Conservation (phyloP, 2,113 vertebrate genomes). For the Syngnathus typhle region DNA sequence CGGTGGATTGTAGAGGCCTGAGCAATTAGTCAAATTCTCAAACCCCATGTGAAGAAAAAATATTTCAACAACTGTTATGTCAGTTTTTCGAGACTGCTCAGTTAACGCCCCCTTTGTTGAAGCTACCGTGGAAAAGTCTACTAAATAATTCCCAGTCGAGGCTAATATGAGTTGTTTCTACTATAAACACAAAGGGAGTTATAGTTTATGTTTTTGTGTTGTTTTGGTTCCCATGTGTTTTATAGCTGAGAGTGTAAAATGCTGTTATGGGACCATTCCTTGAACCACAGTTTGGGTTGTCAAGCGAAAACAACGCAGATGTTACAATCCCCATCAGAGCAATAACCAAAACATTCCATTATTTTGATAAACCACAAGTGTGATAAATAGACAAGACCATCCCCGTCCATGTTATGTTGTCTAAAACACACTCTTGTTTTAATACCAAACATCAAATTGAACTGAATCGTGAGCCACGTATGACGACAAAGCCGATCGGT, state of each 20-base stretch:
- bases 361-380: slow-evolving; percentile 14
- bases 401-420: slow-evolving; percentile 8
- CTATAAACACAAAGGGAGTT: slow-evolving; percentile 29
- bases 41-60: not conserved
- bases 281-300: not conserved
- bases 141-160: not conserved
- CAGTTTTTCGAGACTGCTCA: not conserved
- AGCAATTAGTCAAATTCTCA: too few species aligned
- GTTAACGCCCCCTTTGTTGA: not conserved
- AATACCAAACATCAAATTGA: slow-evolving; percentile 17
- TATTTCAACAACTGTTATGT: not conserved
- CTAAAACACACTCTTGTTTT: slow-evolving; percentile 19
- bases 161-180: slow-evolving; percentile 34
- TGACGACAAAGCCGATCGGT: not conserved
- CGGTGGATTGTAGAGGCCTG: not conserved
- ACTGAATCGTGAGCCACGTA: not conserved
- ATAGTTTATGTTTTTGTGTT: slow-evolving; percentile 4
- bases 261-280: not conserved
- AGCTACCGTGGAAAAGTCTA: not conserved
- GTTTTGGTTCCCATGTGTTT: slow-evolving; percentile 17
- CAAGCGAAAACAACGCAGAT: not conserved
- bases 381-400: slow-evolving; percentile 6
- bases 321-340: not conserved
- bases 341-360: not conserved
- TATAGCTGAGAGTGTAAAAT: slow-evolving; percentile 4